These are phyloP conservation scores for Semibalanus balanoides DNA, from an alignment of 1,140 invertebrate genomes.

Conservation along the genomic window DNA sequence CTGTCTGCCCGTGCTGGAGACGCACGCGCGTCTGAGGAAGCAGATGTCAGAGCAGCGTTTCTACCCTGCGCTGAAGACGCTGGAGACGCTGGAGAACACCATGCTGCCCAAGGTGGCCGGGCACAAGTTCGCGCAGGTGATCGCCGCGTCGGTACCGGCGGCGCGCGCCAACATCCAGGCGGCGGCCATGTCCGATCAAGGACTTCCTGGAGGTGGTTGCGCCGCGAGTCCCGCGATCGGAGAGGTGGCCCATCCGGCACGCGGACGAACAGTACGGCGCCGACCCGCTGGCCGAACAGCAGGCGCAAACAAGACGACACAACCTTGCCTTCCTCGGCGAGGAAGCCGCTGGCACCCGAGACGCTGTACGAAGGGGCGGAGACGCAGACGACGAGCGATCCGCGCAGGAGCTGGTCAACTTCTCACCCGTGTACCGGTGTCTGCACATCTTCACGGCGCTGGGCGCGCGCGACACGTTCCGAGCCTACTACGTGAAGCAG, in stretches of 20 bases:
- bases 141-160: constrained; percentile 65
- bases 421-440: constrained; percentile 93
- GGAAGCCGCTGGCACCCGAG: not conserved
- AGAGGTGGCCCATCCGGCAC: constrained; percentile 77
- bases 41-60: constrained; percentile 27
- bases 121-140: constrained; percentile 89
- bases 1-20: constrained; percentile 1
- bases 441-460: constrained; percentile 94
- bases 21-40: not conserved
- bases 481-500: constrained; percentile 88
- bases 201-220: constrained; percentile 95
- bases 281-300: constrained; percentile 31
- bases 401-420: constrained; percentile 93
- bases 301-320: not conserved
- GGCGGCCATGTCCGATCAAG: constrained; percentile 86
- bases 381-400: constrained; percentile 57
- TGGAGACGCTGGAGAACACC: constrained; percentile 89
- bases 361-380: not conserved
- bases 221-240: constrained; percentile 95
- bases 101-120: constrained; percentile 79
- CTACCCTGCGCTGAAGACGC: constrained; percentile 91
- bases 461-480: constrained; percentile 76
- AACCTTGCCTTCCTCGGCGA: not conserved
- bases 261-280: constrained; percentile 40
- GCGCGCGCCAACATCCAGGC: constrained; percentile 85